A percentile compares a stretch with the other conserved stretches of the same genome.
Evolutionary conservation across 2,113 vertebrate species (phyloP).

Genomic region (Xiphophorus couchianus): DNA sequence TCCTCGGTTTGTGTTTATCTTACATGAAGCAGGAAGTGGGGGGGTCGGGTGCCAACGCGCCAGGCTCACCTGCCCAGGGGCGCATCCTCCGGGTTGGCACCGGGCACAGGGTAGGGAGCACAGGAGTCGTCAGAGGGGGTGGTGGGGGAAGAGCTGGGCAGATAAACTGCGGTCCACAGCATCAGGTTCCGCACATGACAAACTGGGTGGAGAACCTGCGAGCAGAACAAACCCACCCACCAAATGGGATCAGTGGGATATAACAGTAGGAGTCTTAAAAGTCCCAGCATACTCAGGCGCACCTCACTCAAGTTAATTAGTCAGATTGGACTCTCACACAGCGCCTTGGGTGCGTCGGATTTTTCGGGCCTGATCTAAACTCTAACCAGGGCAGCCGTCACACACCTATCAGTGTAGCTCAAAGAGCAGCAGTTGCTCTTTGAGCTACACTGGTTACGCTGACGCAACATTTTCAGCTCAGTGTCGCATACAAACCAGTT

Average conservation of each 20-base stretch:
- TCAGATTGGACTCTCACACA: too few species aligned
- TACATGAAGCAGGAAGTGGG: slow-evolving; percentile 66
- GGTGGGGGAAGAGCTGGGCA: slow-evolving; percentile 94
- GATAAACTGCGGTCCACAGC: slow-evolving; percentile 97
- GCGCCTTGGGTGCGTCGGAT: too few species aligned
- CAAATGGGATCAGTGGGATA: not conserved
- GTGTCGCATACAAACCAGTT: too few species aligned
- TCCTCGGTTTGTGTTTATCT: slow-evolving; percentile 63
- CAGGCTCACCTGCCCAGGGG: slow-evolving; percentile 91
- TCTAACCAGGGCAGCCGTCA: too few species aligned
- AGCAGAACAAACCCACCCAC: slow-evolving; percentile 5
- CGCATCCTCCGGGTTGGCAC: slow-evolving; percentile 88
- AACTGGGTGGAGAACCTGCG: slow-evolving; percentile 94
- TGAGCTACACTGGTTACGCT: too few species aligned
- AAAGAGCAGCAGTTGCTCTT: too few species aligned
- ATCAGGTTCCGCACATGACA: slow-evolving; percentile 96
- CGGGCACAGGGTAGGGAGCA: slow-evolving; percentile 89
- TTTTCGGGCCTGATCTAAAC: too few species aligned
- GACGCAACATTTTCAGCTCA: too few species aligned
- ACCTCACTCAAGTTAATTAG: too few species aligned
- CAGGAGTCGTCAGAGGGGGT: slow-evolving; percentile 92
- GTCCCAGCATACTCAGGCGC: too few species aligned
- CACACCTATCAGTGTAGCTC: too few species aligned
- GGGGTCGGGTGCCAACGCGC: slow-evolving; percentile 58
- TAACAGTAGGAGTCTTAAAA: not conserved